phyloP scores from a whole-genome alignment of 1,140 invertebrate species.

The Zaprionus ornatus region DNA sequence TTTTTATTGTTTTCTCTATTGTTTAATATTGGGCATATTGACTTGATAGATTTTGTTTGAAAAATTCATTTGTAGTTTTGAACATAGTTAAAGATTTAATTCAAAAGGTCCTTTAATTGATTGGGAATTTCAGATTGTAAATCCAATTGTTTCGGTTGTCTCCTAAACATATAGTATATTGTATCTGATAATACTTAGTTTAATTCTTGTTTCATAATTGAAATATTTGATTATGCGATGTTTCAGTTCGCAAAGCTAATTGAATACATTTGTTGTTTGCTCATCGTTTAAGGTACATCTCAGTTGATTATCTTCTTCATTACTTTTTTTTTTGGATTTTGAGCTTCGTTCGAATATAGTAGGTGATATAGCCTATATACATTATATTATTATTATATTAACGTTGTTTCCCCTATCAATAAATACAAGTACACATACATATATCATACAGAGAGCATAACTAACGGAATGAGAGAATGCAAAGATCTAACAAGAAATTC shows the following conservation, averaged over 20 bases:
- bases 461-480: constrained; percentile 55
- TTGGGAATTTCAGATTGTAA: constrained; percentile 30
- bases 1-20: constrained; percentile 41
- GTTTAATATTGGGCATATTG: constrained; percentile 38
- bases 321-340: constrained; percentile 63
- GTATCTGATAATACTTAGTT: constrained; percentile 38
- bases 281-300: constrained; percentile 68
- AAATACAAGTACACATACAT: constrained; percentile 33
- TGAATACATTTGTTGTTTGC: constrained; percentile 67
- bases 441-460: constrained; percentile 32
- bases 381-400: not conserved
- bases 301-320: constrained; percentile 43
- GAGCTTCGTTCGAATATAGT: constrained; percentile 54
- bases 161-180: constrained; percentile 9
- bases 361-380: not conserved
- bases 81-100: not conserved
- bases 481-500: constrained; percentile 16
- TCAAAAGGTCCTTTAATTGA: constrained; percentile 6
- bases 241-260: constrained; percentile 67
- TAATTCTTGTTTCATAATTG: constrained; percentile 7
- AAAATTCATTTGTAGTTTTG: constrained; percentile 11
- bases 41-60: constrained; percentile 15
- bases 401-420: constrained; percentile 27
- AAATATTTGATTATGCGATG: constrained; percentile 34
- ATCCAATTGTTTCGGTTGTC: constrained; percentile 2